A percentile compares a stretch with the other conserved stretches of the same genome.
Evolutionary conservation across 2,888 invertebrate genomes (phyloP).

Genomic region (Habroteleia sp.): DNA sequence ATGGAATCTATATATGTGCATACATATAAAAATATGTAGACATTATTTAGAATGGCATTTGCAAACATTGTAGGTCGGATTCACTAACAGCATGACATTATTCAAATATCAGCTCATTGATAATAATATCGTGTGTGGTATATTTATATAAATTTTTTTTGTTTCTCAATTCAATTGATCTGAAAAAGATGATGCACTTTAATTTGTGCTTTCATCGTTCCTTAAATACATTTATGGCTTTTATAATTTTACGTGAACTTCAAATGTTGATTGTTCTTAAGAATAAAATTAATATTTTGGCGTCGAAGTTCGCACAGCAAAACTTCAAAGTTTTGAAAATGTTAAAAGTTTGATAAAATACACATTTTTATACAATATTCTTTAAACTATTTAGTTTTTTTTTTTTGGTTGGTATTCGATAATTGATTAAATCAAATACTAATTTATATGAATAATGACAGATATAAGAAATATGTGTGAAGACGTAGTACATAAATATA

Average conservation of each 20-base stretch:
- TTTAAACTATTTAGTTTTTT: too few species aligned
- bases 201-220: constrained; percentile 20
- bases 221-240: constrained; percentile 1
- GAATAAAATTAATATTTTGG: constrained; percentile 1
- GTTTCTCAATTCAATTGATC: not conserved
- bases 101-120: constrained; percentile 9
- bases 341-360: constrained; percentile 2
- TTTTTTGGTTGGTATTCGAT: too few species aligned
- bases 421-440: too few species aligned
- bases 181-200: not conserved
- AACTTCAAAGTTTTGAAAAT: constrained; percentile 37
- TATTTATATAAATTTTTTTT: not conserved
- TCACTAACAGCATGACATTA: constrained; percentile 80
- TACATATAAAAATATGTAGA: constrained; percentile 26
- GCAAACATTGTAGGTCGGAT: constrained; percentile 47
- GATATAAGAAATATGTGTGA: too few species aligned
- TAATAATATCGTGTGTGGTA: not conserved
- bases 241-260: constrained; percentile 3
- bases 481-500: too few species aligned
- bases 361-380: too few species aligned
- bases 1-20: not conserved
- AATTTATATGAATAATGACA: too few species aligned
- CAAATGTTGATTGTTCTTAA: constrained; percentile 9
- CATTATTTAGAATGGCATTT: constrained; percentile 34
- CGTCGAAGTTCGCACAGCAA: constrained; percentile 5